These are phyloP conservation scores for Salmo trutta DNA, from an alignment of 2,797 vertebrate genomes.

Conservation along the genomic window DNA sequence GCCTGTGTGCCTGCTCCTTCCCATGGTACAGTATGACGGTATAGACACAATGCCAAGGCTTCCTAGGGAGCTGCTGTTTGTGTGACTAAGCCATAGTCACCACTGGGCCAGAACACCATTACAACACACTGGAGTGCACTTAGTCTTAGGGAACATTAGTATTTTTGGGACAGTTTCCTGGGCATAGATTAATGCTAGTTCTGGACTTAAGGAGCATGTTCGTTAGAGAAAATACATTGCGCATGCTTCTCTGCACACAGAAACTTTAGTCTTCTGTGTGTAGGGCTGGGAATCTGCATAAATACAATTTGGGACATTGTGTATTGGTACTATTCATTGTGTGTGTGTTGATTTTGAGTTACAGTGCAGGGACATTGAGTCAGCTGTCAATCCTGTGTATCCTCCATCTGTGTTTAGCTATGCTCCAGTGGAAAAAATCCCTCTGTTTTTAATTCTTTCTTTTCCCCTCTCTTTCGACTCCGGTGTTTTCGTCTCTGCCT, in stretches of 20 bases:
- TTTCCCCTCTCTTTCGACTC: slow-evolving; percentile 24
- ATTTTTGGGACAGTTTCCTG: neutral
- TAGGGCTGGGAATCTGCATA: slow-evolving; percentile 16
- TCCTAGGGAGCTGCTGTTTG: neutral
- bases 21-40: neutral
- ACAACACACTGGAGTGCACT: slow-evolving; percentile 8
- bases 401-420: neutral
- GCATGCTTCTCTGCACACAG: neutral
- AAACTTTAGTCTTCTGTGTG: slow-evolving; percentile 19
- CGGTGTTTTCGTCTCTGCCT: slow-evolving; percentile 12
- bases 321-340: slow-evolving; percentile 18
- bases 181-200: neutral
- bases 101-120: neutral
- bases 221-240: neutral
- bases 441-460: slow-evolving; percentile 7
- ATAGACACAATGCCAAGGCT: neutral
- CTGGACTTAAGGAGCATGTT: neutral
- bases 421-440: slow-evolving; percentile 37
- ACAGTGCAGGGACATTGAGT: slow-evolving; percentile 28
- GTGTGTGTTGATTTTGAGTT: slow-evolving; percentile 32
- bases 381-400: slow-evolving; percentile 36
- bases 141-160: neutral
- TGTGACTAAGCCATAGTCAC: neutral
- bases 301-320: slow-evolving; percentile 30
- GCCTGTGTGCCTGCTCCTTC: neutral